Conservation (phyloP, 2,888 invertebrate species). For the Crioceris asparagi region DNA sequence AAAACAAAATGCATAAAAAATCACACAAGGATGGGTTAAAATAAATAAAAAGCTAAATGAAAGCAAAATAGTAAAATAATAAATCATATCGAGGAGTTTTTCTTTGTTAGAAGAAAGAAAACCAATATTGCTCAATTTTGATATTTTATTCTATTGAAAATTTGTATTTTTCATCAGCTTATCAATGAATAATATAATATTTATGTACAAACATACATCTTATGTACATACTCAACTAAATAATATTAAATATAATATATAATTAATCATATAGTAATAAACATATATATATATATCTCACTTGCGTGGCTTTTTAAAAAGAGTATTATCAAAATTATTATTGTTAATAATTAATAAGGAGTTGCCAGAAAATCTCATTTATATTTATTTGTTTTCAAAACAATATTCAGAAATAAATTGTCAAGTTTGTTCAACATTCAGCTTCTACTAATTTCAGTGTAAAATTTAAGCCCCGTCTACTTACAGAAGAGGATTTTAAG, state of each 20-base stretch:
- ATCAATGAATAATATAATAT: constrained; percentile 38
- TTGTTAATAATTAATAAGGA: not conserved
- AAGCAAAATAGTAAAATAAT: too few relatives aligned
- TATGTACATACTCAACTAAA: constrained; percentile 38
- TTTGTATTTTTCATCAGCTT: constrained; percentile 35
- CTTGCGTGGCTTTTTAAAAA: constrained; percentile 23
- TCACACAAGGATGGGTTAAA: too few relatives aligned
- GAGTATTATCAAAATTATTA: constrained; percentile 19
- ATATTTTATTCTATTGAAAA: constrained; percentile 40
- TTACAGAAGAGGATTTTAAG: too few relatives aligned
- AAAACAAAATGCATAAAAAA: too few relatives aligned
- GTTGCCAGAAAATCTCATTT: too few relatives aligned
- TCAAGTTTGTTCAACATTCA: too few relatives aligned
- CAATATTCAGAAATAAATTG: too few relatives aligned
- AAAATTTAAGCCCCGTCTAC: too few relatives aligned
- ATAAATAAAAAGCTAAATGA: too few relatives aligned
- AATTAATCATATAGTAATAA: constrained; percentile 19
- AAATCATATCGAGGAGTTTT: not conserved
- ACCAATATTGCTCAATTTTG: constrained; percentile 20
- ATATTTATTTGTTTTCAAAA: too few relatives aligned
- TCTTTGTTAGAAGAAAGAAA: constrained; percentile 17
- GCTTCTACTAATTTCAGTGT: too few relatives aligned
- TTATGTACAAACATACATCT: constrained; percentile 44
- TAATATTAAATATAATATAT: constrained; percentile 28
- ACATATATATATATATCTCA: constrained; percentile 22